Evolutionary conservation across 2,113 vertebrate genomes (phyloP).

Genomic region (Psittacula cyanocephala): DNA sequence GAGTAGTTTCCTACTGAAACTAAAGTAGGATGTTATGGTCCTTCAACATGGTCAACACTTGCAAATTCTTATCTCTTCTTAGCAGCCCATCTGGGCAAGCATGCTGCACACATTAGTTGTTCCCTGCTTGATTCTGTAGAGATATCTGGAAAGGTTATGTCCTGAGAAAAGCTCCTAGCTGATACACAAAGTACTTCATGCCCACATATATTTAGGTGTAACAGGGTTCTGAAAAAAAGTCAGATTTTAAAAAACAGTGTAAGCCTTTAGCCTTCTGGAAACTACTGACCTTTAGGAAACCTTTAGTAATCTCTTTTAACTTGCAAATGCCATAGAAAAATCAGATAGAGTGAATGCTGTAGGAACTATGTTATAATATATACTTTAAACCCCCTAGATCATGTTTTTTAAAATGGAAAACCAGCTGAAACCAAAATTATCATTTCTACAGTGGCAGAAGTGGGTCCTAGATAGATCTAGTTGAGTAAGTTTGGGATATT

Average conservation of each 20-base stretch:
- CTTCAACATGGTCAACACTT: not conserved
- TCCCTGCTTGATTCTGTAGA: not conserved
- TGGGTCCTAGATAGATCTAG: not conserved
- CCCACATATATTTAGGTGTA: not conserved
- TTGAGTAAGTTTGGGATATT: not conserved
- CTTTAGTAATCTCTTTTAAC: not conserved
- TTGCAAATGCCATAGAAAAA: not conserved
- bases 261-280: not conserved
- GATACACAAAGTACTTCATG: not conserved
- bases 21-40: not conserved
- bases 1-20: not conserved
- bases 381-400: rapidly evolving
- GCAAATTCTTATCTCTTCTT: not conserved
- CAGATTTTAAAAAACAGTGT: not conserved
- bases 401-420: not conserved
- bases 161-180: not conserved
- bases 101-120: not conserved
- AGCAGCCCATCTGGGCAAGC: not conserved
- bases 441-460: not conserved
- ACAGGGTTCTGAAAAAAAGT: not conserved
- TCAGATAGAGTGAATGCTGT: not conserved
- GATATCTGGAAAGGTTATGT: not conserved
- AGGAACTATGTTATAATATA: not conserved
- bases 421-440: not conserved
- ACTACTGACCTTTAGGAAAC: not conserved